These are phyloP conservation scores for Pterois miles DNA, from an alignment of 2,797 vertebrate genomes.

Conservation along the genomic window DNA sequence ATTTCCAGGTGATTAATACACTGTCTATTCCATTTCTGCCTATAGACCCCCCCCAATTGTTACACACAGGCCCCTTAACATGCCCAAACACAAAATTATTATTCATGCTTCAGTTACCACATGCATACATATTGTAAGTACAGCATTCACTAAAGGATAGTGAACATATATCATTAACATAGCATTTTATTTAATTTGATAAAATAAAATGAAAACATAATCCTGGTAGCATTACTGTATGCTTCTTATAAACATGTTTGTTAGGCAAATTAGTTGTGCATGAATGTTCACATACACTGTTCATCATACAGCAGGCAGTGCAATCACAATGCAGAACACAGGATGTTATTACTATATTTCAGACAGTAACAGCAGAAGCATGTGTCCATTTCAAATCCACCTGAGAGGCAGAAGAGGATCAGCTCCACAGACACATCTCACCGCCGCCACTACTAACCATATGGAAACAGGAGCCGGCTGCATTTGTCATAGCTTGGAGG, in stretches of 20 bases:
- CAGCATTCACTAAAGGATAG: no score
- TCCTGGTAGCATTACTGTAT: background rate
- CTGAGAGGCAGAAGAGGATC: background rate
- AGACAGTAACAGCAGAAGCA: background rate
- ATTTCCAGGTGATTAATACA: no score
- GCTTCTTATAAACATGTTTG: background rate
- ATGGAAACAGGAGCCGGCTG: background rate
- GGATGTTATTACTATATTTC: background rate
- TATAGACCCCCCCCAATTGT: no score
- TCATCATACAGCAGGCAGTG: background rate
- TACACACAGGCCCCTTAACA: no score
- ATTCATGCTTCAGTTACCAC: no score
- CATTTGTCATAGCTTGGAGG: background rate
- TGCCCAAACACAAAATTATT: no score
- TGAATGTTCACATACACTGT: background rate
- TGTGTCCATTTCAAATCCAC: background rate
- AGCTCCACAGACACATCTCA: background rate
- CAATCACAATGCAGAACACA: background rate
- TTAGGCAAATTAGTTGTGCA: background rate
- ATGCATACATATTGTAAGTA: no score
- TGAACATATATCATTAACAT: no score
- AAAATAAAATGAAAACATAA: background rate
- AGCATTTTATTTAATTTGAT: no score
- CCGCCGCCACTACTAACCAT: background rate
- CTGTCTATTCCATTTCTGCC: no score